Evolutionary conservation across 2,113 vertebrate species (phyloP).

Genomic region (Accipiter cooperii): DNA sequence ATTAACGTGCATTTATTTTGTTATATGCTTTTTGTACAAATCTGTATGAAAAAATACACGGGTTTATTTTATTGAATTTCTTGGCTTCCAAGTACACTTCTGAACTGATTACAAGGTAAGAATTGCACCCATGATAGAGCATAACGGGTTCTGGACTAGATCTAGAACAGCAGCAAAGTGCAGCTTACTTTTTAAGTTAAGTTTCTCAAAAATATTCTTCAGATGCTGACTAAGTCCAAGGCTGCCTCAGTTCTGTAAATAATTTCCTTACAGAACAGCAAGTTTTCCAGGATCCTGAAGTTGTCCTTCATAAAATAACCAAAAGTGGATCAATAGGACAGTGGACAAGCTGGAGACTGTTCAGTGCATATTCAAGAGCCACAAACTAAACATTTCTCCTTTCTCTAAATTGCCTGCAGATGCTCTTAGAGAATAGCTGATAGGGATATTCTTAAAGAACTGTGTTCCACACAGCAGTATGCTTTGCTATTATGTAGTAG

Average conservation of each 20-base stretch:
- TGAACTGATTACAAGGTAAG: background rate
- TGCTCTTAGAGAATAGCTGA: background rate
- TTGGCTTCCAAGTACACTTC: background rate
- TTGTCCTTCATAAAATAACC: background rate
- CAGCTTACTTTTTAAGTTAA: background rate
- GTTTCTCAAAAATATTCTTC: background rate
- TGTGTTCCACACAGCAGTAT: background rate
- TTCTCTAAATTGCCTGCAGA: background rate
- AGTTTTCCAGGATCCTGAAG: background rate
- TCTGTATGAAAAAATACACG: background rate
- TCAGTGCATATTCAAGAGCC: background rate
- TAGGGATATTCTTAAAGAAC: background rate
- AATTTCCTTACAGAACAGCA: background rate
- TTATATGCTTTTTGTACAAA: background rate
- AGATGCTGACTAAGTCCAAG: background rate
- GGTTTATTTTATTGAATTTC: background rate
- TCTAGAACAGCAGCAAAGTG: background rate
- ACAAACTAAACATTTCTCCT: background rate
- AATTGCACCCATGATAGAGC: background rate
- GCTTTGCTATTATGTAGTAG: background rate
- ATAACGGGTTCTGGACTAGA: background rate
- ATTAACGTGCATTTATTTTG: background rate
- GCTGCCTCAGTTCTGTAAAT: background rate
- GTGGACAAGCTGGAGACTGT: background rate
- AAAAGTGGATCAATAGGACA: background rate